Evolutionary conservation across 2,113 vertebrate genomes (phyloP), one percentile per base, ranked within the genome.

Genomic region (Dasyprocta punctata): DNA sequence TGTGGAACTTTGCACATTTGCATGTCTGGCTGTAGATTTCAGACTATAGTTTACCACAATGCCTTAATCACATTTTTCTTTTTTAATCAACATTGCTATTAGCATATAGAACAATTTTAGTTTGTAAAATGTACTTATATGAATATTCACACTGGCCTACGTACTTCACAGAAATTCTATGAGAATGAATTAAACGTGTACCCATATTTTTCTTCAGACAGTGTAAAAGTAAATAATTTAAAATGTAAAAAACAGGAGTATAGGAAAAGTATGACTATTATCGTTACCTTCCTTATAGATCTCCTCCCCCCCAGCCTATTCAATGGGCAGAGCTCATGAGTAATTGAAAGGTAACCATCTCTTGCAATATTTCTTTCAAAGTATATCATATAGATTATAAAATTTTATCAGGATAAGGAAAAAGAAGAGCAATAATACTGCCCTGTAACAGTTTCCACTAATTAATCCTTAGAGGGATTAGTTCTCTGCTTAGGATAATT

Each of bases 121-220:
- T 84, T 84, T 95, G 20, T 3, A 67, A 54, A 85, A 75, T 16
- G 24, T 60, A 3, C n/a, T 60, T 86, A n/a, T n/a, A n/a, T 41
- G 10, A 89, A 20, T 33, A 83, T 82, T 73, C 49, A 82, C 24
- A 85, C 0, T n/a, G 6, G 33, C 20, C 10, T 44, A 30, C 13
- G 14, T 91, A n/a, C 22, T 91, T 94, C 16, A 82, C 19, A 69
- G 69, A 96, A 71, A 38, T 47, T 92, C 26, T 41, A 7, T 86
- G 36, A 88, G 13, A 86, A 78, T 86, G 19, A 89, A 60, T 36
- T 65, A 77, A 17, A 38, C 41, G 52, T 14, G 7, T 16, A 1
- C 41, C 28, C 19, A 24, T 41, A n/a, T 56, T 58, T n/a, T 90
- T 89, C 86, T 96, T 88, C 52, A 91, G 58, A 14, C 93, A 87